Conservation (phyloP, 2,888 invertebrate genomes). For the Cistogaster globosa region DNA sequence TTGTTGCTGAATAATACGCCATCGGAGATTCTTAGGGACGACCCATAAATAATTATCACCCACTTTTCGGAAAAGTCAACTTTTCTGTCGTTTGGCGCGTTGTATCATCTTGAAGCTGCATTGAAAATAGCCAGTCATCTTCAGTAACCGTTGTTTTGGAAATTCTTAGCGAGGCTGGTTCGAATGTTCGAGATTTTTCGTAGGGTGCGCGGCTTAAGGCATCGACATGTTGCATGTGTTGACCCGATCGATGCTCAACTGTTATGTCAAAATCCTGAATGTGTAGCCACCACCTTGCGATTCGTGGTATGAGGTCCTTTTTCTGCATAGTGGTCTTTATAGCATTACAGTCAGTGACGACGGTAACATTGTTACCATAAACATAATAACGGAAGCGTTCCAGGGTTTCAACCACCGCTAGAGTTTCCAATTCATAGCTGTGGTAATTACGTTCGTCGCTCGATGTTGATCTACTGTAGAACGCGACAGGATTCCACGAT, state of each 20-base stretch:
- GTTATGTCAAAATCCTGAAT: conserved; percentile 65
- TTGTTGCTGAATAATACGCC: conserved; percentile 20
- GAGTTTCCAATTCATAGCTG: conserved; percentile 75
- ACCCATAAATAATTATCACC: no score
- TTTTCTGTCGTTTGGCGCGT: conserved; percentile 20
- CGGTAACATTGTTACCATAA: background rate
- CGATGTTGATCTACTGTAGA: conserved; percentile 55
- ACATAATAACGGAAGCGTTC: conserved; percentile 4
- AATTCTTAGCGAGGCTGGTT: conserved; percentile 25
- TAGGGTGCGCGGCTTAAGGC: conserved; percentile 35
- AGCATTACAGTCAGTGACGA: conserved; percentile 66
- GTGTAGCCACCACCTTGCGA: conserved; percentile 65
- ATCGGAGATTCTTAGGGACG: conserved; percentile 25
- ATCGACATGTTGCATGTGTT: conserved; percentile 53
- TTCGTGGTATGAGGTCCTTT: conserved; percentile 60
- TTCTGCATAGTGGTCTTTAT: conserved; percentile 65
- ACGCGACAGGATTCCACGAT: conserved; percentile 46
- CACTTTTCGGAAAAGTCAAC: background rate
- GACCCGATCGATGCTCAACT: conserved; percentile 59
- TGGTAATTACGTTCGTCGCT: conserved; percentile 47
- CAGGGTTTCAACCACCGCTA: conserved; percentile 64
- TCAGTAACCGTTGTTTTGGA: conserved; percentile 19
- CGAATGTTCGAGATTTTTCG: background rate
- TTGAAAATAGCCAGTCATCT: conserved; percentile 38
- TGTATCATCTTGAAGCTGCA: conserved; percentile 35